Base-by-base conservation (phyloP, 23 tunicate genomes). In the Halocynthia roretzi region DNA sequence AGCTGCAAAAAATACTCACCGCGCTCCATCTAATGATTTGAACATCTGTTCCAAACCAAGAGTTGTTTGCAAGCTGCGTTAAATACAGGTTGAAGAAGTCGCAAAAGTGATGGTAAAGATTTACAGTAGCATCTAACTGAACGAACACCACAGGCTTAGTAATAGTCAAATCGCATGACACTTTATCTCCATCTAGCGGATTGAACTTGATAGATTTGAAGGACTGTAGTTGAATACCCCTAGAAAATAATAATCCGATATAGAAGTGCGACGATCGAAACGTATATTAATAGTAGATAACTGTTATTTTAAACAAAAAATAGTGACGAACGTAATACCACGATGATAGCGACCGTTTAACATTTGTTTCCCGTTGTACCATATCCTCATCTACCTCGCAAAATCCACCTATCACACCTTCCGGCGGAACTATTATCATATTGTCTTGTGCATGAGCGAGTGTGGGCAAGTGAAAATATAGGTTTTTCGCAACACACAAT, bases 51-150 rank as follows among this genome's bases (percentile, higher is more conserved):
- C 83, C 85, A 54, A 92, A 92, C 84, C 85, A 80, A 7, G 92
- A 86, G 19, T 67, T 72, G 65, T 92, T 86, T 21, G 83, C 81
- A 56, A 86, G 85, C 57, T 92, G 98, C 18, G 98, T 80, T 14
- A 83, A 56, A 72, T 92, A 92, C 23, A 92, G 85, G 68, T 92
- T 92, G 85, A 92, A 92, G 67, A 92, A 92, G 70, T 92, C 93
- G 75, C 98, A 92, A 82, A 92, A 92, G 62, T 92, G 98, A 55
- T 92, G 98, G 63, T 88, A 92, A 82, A 92, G 81, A 79, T 92
- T 92, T 21, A 92, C 98, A 5, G 86, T 87, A 53, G 53, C 82
- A 63, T 92, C 98, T 5, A 92, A 72, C 75, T 92, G 89, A 81
- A 92, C 88, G 60, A 92, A 92, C 21, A 92, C 87, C 19, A 92